These are phyloP conservation scores for Corythornis vintsioides DNA, from an alignment of 2,113 vertebrate species.

Conservation along the genomic window DNA sequence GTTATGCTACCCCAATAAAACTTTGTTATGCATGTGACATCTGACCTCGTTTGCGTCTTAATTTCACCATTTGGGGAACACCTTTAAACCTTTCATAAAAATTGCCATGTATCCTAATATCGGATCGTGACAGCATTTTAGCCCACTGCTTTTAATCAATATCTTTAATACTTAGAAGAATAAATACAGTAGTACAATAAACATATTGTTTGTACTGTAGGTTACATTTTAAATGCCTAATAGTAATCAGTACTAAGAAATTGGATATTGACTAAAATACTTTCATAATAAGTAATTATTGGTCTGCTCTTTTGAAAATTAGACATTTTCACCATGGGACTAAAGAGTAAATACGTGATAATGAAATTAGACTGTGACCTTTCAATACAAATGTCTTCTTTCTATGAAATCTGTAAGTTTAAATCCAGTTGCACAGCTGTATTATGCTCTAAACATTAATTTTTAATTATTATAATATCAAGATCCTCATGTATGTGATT, in stretches of 20 bases:
- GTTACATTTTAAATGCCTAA: conserved; percentile 90
- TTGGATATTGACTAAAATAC: conserved; percentile 96
- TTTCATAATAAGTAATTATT: conserved; percentile 95
- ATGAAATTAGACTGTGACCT: conserved; percentile 82
- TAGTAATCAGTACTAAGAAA: conserved; percentile 94
- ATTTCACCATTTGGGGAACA: too few relatives aligned
- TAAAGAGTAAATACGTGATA: conserved; percentile 80
- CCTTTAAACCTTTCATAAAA: too few relatives aligned
- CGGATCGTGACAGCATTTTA: too few relatives aligned
- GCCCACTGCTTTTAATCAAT: conserved; percentile 83
- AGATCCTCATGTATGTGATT: conserved; percentile 75
- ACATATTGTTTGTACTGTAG: conserved; percentile 82
- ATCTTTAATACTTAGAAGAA: conserved; percentile 86
- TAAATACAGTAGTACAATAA: conserved; percentile 79
- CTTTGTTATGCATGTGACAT: too few relatives aligned
- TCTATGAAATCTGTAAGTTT: conserved; percentile 75
- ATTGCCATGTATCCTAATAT: too few relatives aligned
- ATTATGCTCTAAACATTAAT: conserved; percentile 77
- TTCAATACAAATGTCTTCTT: conserved; percentile 72
- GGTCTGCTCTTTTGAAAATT: conserved; percentile 95
- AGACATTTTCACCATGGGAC: conserved; percentile 86
- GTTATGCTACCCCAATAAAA: too few relatives aligned
- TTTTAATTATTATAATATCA: conserved; percentile 89
- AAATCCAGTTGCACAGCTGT: conserved; percentile 81
- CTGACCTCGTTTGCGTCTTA: too few relatives aligned